These are phyloP conservation scores for Apamea epomidion DNA, from an alignment of 2,888 invertebrate genomes.

Conservation along the genomic window DNA sequence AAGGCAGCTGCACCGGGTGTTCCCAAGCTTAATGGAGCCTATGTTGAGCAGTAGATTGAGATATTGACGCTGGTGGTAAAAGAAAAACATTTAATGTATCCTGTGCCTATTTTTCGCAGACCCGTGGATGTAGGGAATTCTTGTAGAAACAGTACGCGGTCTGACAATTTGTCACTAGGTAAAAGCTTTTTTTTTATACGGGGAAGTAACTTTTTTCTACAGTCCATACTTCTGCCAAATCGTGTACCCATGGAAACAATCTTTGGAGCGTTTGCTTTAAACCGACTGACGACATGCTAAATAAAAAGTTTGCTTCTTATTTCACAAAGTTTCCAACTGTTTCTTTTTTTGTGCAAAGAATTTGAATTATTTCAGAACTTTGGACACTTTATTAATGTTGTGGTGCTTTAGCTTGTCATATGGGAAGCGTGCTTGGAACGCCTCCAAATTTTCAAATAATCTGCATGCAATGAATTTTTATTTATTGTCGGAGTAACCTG, in stretches of 20 bases:
- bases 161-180: slow-evolving; percentile 33
- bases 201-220: slow-evolving; percentile 13
- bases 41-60: slow-evolving; percentile 36
- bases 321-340: slow-evolving; percentile 50
- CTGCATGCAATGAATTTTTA: slow-evolving; percentile 65
- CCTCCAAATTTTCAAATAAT: slow-evolving; percentile 68
- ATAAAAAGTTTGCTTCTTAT: slow-evolving; percentile 36
- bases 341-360: slow-evolving; percentile 57
- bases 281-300: slow-evolving; percentile 16
- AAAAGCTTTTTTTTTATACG: slow-evolving; percentile 21
- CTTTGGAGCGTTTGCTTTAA: slow-evolving; percentile 19
- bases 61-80: slow-evolving; percentile 41
- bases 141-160: slow-evolving; percentile 7
- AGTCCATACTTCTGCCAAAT: slow-evolving; percentile 24
- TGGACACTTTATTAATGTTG: slow-evolving; percentile 62
- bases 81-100: slow-evolving; percentile 45
- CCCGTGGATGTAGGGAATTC: slow-evolving; percentile 6
- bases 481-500: slow-evolving; percentile 58
- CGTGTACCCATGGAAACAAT: slow-evolving; percentile 29
- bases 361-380: slow-evolving; percentile 63
- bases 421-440: slow-evolving; percentile 65
- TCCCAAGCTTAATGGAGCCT: slow-evolving; percentile 15
- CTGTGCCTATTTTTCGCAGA: neutral
- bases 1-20: slow-evolving; percentile 19
- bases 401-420: slow-evolving; percentile 64